Conservation (phyloP, 2,113 vertebrate species). For the Hassar affinis region DNA sequence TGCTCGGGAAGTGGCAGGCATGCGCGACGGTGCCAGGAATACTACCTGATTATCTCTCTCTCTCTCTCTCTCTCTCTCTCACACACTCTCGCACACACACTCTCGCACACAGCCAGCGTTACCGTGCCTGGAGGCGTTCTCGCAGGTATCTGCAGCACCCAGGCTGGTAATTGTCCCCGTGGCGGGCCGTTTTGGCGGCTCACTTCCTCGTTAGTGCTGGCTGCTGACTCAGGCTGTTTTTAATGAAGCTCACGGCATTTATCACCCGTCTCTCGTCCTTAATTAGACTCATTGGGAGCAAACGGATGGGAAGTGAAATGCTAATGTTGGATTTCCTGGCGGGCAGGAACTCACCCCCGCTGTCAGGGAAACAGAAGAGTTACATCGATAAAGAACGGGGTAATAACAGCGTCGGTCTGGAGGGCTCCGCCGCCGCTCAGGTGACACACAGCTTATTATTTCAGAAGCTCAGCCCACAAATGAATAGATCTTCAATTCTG, state of each 20-base stretch:
- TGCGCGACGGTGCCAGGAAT: constrained; percentile 41
- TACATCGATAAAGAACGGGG: constrained; percentile 15
- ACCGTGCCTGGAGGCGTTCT: constrained; percentile 57
- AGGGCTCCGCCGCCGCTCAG: background rate
- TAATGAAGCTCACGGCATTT: constrained; percentile 75
- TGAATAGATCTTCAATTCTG: background rate
- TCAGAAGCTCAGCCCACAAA: background rate
- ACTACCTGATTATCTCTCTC: constrained; percentile 26
- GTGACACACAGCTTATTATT: background rate
- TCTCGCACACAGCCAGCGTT: constrained; percentile 30
- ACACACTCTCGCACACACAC: constrained; percentile 34
- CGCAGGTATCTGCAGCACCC: constrained; percentile 58
- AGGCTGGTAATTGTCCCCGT: constrained; percentile 69
- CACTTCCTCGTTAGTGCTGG: constrained; percentile 50
- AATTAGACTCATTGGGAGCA: constrained; percentile 67
- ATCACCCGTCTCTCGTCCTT: constrained; percentile 69
- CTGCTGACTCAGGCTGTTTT: constrained; percentile 76
- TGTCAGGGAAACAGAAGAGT: constrained; percentile 2
- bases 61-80: constrained; percentile 30
- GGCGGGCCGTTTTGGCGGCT: constrained; percentile 57
- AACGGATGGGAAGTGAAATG: constrained; percentile 58
- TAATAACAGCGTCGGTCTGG: background rate
- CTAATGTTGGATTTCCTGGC: constrained; percentile 62
- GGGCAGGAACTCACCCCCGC: constrained; percentile 49
- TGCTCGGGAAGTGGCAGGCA: constrained; percentile 39